Percentiles rank a stretch among this genome's conserved stretches.
Evolutionary conservation across 2,888 invertebrate genomes (phyloP).

Genomic region (Gastracanthus pulcherrimus): DNA sequence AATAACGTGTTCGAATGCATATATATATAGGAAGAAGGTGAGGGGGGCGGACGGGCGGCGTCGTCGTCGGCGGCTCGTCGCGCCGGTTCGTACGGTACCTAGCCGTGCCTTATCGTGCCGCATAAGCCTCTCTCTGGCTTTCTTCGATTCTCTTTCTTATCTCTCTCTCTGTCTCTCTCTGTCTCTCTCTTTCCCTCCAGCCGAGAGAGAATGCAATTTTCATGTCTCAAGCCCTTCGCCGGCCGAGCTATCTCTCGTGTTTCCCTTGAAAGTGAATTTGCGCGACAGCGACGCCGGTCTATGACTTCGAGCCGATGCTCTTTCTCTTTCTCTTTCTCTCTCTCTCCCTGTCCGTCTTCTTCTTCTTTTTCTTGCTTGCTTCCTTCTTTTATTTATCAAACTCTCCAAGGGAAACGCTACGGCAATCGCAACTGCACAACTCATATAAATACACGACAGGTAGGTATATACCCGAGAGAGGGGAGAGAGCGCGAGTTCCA

Average conservation of each 20-base stretch:
- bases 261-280: constrained; percentile 17
- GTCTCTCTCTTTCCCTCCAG: background rate
- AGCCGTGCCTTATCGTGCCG: constrained; percentile 61
- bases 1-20: constrained; percentile 53
- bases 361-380: constrained; percentile 16
- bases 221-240: constrained; percentile 51
- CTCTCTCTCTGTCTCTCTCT: background rate
- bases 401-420: constrained; percentile 38
- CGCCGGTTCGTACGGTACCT: constrained; percentile 60
- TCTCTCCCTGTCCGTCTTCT: too few species aligned
- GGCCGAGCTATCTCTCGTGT: constrained; percentile 6
- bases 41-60: background rate
- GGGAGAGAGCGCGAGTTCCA: constrained; percentile 64
- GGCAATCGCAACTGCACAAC: too few species aligned
- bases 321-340: background rate
- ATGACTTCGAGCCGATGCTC: background rate
- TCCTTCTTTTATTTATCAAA: constrained; percentile 20
- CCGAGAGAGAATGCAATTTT: constrained; percentile 47
- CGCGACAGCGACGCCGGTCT: constrained; percentile 36
- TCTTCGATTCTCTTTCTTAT: constrained; percentile 55
- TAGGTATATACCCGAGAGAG: too few species aligned
- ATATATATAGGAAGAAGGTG: constrained; percentile 36
- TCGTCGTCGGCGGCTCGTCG: constrained; percentile 25
- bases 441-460: background rate
- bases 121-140: constrained; percentile 30